Conservation (phyloP, 2,888 invertebrate genomes). For the Glaucopsyche alexis region DNA sequence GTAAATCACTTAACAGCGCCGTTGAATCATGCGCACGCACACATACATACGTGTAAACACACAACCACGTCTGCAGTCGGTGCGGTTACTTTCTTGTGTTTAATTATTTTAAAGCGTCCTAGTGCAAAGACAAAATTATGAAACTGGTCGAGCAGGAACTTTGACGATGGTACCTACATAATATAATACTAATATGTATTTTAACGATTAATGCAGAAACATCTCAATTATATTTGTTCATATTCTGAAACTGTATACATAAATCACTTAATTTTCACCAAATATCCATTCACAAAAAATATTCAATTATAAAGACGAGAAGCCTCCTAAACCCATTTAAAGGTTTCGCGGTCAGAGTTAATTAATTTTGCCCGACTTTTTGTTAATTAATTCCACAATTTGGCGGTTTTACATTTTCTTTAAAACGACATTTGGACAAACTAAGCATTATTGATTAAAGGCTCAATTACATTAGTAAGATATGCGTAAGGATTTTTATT, state of each 20-base stretch:
- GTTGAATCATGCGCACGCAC: too few species aligned
- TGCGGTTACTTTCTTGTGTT: too few species aligned
- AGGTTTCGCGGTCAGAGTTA: neutral
- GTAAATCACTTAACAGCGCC: too few species aligned
- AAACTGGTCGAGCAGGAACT: too few species aligned
- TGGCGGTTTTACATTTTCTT: neutral
- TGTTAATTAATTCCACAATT: conserved; percentile 4
- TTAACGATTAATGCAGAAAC: too few species aligned
- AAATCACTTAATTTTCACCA: neutral
- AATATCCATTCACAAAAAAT: neutral
- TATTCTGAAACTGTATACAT: neutral
- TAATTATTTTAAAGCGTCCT: too few species aligned
- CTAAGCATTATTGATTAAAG: neutral
- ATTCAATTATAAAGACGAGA: neutral
- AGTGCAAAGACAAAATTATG: too few species aligned
- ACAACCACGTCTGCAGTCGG: too few species aligned
- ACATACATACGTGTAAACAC: too few species aligned
- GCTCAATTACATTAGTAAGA: neutral
- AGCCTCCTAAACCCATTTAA: neutral
- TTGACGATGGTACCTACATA: too few species aligned
- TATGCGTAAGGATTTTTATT: neutral
- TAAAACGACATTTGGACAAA: neutral
- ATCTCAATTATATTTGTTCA: too few species aligned
- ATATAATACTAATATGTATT: too few species aligned
- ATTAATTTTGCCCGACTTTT: neutral